Evolutionary conservation across 2,113 vertebrate genomes (phyloP).

Genomic region (Progne subis): DNA sequence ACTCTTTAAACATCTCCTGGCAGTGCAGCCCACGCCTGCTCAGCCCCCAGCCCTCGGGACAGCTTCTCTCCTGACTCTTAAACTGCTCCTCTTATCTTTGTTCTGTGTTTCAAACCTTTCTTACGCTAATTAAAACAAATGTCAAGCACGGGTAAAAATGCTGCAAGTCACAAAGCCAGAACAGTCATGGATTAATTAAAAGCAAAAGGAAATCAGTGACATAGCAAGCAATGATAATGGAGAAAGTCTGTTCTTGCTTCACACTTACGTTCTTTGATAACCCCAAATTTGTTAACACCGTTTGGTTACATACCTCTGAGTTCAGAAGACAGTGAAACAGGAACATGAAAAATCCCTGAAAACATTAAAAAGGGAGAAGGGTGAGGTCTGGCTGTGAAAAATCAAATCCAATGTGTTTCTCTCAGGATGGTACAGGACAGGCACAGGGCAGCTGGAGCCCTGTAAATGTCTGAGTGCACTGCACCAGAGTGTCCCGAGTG

Average conservation of each 20-base stretch:
- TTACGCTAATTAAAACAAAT: background rate
- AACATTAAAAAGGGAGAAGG: background rate
- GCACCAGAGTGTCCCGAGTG: background rate
- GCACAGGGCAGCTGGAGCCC: background rate
- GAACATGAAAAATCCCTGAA: constrained; percentile 97
- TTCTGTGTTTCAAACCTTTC: background rate
- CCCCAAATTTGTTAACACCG: too few relatives aligned
- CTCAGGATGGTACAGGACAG: background rate
- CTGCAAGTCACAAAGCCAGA: background rate
- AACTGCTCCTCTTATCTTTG: background rate
- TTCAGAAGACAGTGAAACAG: constrained; percentile 97
- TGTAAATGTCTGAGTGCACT: background rate
- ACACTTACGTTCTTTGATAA: accelerated
- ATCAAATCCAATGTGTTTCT: background rate
- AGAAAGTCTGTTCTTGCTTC: background rate
- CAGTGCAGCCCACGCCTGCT: background rate
- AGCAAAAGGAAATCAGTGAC: background rate
- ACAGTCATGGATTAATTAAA: background rate
- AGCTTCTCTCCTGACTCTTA: background rate
- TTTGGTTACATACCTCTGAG: constrained; percentile 86
- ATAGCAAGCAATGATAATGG: background rate
- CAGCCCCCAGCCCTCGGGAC: background rate
- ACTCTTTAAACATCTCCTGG: background rate
- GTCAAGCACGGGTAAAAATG: background rate
- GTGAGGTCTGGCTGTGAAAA: background rate